Conservation (phyloP, 2,113 vertebrate genomes). For the Hippocampus guttulatus region DNA sequence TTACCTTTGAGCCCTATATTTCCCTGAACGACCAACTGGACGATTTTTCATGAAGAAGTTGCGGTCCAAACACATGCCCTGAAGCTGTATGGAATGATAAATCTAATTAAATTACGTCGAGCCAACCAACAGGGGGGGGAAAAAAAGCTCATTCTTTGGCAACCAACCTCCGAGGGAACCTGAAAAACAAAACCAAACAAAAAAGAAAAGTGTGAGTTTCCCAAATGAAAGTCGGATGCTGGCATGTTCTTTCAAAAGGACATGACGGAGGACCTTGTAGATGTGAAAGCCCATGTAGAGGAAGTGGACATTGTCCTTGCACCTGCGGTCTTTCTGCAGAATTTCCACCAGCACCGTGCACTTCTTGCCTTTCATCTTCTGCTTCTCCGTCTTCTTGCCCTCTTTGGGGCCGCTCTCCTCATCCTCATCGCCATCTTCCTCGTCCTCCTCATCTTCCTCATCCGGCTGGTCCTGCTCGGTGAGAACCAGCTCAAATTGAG, state of each 20-base stretch:
- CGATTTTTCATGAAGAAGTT: conserved; percentile 67
- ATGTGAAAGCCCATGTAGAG: conserved; percentile 70
- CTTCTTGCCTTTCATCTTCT: conserved; percentile 50
- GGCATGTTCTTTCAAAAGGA: neutral
- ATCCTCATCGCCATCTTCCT: conserved; percentile 36
- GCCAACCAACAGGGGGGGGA: neutral
- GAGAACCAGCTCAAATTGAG: conserved; percentile 71
- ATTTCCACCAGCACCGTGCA: conserved; percentile 73
- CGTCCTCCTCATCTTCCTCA: conserved; percentile 36
- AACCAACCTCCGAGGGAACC: conserved; percentile 63
- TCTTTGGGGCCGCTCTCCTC: conserved; percentile 23
- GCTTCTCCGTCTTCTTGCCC: conserved; percentile 39
- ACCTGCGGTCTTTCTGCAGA: conserved; percentile 74
- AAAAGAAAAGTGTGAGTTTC: conserved; percentile 1
- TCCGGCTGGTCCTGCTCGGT: conserved; percentile 50
- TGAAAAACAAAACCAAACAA: conserved; percentile 29
- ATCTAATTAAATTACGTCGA: neutral
- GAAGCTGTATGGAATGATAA: conserved; percentile 38
- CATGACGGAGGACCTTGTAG: conserved; percentile 62
- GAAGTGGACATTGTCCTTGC: conserved; percentile 59
- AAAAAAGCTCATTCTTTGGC: neutral
- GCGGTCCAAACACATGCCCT: conserved; percentile 55
- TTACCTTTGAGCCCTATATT: conserved; percentile 66
- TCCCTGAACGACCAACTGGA: conserved; percentile 66
- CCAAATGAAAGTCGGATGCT: neutral